phyloP scores from a whole-genome alignment of 2,113 vertebrate genomes.

The Columba livia region DNA sequence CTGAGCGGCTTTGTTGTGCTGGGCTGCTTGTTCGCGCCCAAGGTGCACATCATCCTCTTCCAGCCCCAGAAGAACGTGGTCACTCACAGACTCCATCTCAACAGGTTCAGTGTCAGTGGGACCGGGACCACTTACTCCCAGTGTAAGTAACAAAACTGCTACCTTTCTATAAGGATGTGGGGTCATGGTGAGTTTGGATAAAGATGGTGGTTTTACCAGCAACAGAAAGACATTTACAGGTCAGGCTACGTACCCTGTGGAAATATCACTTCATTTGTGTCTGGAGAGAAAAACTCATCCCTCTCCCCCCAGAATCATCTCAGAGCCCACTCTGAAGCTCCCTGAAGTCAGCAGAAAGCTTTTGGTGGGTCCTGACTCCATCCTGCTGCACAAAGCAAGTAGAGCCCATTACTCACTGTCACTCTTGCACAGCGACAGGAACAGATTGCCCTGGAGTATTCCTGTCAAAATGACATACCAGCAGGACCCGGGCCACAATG shows the following conservation, averaged over 20 bases:
- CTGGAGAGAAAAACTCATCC: not conserved
- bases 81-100: constrained; percentile 94
- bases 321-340: not conserved
- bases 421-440: not conserved
- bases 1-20: constrained; percentile 97
- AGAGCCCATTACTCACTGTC: accelerated
- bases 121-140: constrained; percentile 91
- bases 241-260: accelerated
- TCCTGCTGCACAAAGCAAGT: not conserved
- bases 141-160: constrained; percentile 77
- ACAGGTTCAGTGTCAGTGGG: constrained; percentile 95
- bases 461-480: not conserved
- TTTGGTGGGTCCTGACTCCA: not conserved
- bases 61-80: constrained; percentile 99
- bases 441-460: not conserved
- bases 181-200: not conserved
- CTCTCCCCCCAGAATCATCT: not conserved
- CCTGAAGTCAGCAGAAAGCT: not conserved
- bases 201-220: not conserved
- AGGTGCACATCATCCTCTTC: constrained; percentile 98
- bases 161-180: not conserved
- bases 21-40: constrained; percentile 96
- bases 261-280: not conserved
- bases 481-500: not conserved
- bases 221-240: not conserved